Base-by-base conservation (phyloP, 2,113 vertebrate genomes). In the Agapornis roseicollis region DNA sequence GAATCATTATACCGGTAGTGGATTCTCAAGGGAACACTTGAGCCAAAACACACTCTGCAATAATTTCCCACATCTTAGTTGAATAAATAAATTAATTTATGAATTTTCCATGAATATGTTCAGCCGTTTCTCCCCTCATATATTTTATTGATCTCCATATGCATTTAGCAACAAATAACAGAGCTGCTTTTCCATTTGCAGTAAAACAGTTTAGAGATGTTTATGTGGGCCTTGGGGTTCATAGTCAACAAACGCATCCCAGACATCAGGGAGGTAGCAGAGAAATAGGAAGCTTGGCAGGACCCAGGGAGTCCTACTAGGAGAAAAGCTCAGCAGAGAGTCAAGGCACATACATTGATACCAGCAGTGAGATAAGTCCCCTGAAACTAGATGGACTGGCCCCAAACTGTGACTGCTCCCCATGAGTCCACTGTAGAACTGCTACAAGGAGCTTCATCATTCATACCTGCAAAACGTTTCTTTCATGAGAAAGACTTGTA, bases 61-160 rank as follows among this genome's bases (percentile, higher is more conserved):
- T 97, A 92, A 97, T 96, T 96, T 89, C 94, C 94, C 68, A 80
- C 74, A 64, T 92, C 90, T 95, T 96, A 50, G 89, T 91, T 96
- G 96, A 91, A 96, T 94, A 97, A 96, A 97, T 96, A 97, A 96
- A 97, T 96, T 94, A 97, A 96, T 96, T 96, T 93, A 88, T 95
- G 92, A 96, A 93, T 97, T 94, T 95, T 95, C 95, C 69, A 73
- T 89, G 87, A 89, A 88, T 94, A 88, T 85, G 72, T 95, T 86
- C 89, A 80, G 28, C 82, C 31, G 6, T 95, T 97, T 93, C 81
- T 87, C 76, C 90, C 87, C 84, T 94, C 92, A 80, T 97, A 86
- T 95, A 96, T 89, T 94, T 97, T 97, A 96, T 96, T 85, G 92
- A 95, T 94, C 91, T 90, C 93, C 61, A 74, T 94, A 93, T 93